phyloP scores from a whole-genome alignment of 1,140 invertebrate species.

The Bacillus rossius region DNA sequence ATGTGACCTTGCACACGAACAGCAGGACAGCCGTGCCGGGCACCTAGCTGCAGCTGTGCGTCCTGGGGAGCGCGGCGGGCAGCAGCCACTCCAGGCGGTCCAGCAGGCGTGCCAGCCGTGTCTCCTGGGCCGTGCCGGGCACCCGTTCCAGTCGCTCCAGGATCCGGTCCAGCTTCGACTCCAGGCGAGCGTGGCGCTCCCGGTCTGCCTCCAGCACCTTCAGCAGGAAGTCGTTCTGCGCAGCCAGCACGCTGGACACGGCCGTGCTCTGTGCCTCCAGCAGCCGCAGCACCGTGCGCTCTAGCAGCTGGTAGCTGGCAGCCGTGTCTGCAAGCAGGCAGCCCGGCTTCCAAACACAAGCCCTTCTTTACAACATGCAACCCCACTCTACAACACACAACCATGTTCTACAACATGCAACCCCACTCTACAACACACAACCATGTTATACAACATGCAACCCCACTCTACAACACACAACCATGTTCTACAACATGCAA shows the following conservation, averaged over 20 bases:
- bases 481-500: no score
- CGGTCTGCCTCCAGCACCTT: slow-evolving; percentile 40
- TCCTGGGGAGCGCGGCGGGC: background rate
- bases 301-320: background rate
- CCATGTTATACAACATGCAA: no score
- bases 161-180: slow-evolving; percentile 40
- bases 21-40: no score
- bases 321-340: no score
- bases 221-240: slow-evolving; percentile 42
- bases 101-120: background rate
- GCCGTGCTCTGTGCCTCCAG: background rate
- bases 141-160: slow-evolving; percentile 24
- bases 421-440: no score
- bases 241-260: slow-evolving; percentile 29
- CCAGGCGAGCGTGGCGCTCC: slow-evolving; percentile 40
- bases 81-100: background rate
- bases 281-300: background rate
- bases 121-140: background rate
- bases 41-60: no score
- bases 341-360: no score
- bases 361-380: no score
- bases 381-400: no score
- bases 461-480: no score
- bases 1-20: no score
- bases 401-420: no score